These are phyloP conservation scores for Nyctibius grandis DNA, from an alignment of 2,797 vertebrate species.

Conservation along the genomic window DNA sequence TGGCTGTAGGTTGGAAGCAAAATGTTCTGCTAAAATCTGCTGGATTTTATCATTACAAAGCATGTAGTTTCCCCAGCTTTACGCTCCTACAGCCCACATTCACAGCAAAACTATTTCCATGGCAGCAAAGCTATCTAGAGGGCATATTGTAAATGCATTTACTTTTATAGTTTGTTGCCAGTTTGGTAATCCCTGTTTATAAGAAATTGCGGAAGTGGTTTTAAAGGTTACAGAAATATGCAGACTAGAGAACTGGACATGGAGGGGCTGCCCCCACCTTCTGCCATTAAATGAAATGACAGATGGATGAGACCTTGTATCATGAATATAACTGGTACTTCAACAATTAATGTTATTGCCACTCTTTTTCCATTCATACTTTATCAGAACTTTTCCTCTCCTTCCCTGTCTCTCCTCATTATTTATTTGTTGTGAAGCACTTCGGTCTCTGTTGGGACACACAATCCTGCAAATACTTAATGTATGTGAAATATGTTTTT, in stretches of 20 bases:
- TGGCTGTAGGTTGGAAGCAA: slow-evolving; percentile 59
- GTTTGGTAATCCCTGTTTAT: slow-evolving; percentile 65
- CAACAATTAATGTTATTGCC: neutral
- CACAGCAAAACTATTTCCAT: slow-evolving; percentile 62
- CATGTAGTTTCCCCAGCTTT: slow-evolving; percentile 40
- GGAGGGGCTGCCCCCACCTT: neutral
- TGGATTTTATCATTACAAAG: slow-evolving; percentile 48
- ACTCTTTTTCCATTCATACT: neutral
- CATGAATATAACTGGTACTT: neutral
- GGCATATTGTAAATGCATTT: slow-evolving; percentile 68
- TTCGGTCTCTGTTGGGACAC: neutral
- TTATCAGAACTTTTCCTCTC: neutral
- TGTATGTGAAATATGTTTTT: neutral
- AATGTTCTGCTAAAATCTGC: slow-evolving; percentile 54
- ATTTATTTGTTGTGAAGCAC: neutral
- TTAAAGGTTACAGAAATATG: slow-evolving; percentile 66
- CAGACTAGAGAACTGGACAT: slow-evolving; percentile 32
- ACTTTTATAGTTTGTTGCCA: slow-evolving; percentile 55
- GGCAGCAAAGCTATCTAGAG: slow-evolving; percentile 65
- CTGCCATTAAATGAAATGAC: slow-evolving; percentile 30
- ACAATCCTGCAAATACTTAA: neutral
- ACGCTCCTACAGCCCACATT: neutral
- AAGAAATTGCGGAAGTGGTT: slow-evolving; percentile 59
- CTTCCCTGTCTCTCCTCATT: neutral
- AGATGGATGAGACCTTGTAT: neutral